Evolutionary conservation across 2,888 invertebrate species (phyloP).

Genomic region (Onthophagus sagittarius): DNA sequence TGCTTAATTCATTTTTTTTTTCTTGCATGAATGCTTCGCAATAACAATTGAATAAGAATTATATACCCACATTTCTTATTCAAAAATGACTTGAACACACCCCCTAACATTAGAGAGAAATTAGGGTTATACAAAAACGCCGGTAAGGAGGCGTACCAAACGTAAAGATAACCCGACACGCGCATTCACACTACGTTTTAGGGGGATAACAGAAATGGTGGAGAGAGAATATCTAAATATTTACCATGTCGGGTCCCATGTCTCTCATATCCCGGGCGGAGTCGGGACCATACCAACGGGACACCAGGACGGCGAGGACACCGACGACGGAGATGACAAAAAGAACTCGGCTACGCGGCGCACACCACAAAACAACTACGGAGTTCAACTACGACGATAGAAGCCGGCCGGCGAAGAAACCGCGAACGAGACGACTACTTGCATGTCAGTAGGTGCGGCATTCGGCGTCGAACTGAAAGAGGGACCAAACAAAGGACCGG

Average conservation of each 20-base stretch:
- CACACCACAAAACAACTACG: constrained; percentile 10
- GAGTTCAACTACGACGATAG: constrained; percentile 4
- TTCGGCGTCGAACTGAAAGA: constrained; percentile 42
- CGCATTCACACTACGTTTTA: neutral
- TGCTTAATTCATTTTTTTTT: constrained; percentile 38
- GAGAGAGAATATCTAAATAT: constrained; percentile 24
- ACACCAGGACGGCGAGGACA: neutral
- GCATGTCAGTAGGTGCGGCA: constrained; percentile 40
- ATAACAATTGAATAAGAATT: no score
- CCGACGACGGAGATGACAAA: neutral
- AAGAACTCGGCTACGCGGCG: neutral
- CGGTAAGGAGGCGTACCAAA: neutral
- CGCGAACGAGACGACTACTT: constrained; percentile 42
- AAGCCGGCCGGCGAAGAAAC: constrained; percentile 42
- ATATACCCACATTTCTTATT: no score
- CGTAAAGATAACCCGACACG: neutral
- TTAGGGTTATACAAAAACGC: neutral
- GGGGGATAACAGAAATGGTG: neutral
- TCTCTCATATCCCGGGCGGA: constrained; percentile 66
- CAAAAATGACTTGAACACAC: no score
- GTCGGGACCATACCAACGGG: constrained; percentile 53
- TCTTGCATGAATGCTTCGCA: no score
- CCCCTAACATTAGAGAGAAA: no score
- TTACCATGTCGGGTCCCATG: constrained; percentile 80
- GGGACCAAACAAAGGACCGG: constrained; percentile 35